A percentile compares a stretch with the other conserved stretches of the same genome.
phyloP scores from a whole-genome alignment of 2,888 invertebrate species.

The Phasia obesa region DNA sequence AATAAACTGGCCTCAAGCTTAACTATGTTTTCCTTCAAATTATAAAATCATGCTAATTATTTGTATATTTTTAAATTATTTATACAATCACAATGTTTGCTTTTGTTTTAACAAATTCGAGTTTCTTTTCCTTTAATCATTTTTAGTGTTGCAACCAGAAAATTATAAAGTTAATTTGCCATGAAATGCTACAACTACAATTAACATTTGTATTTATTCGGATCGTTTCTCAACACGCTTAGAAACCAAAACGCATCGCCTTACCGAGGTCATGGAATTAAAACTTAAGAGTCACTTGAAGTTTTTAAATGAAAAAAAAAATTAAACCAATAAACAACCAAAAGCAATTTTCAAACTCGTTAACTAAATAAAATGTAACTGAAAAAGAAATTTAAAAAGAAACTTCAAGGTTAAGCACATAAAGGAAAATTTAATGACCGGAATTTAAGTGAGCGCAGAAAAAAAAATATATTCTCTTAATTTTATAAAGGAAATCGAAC shows the following conservation, averaged over 20 bases:
- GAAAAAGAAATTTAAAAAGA: conserved; percentile 3
- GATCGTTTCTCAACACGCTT: not conserved
- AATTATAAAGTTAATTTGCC: conserved; percentile 1
- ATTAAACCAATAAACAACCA: not conserved
- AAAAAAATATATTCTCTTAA: not conserved
- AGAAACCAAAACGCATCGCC: not conserved
- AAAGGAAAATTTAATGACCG: conserved; percentile 34
- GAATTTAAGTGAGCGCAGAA: not conserved
- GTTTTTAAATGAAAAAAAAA: not conserved
- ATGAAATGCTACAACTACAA: not conserved
- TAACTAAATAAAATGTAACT: conserved; percentile 11
- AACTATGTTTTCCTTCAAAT: too few species aligned
- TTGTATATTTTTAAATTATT: not conserved
- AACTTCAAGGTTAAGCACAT: not conserved
- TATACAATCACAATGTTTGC: not conserved
- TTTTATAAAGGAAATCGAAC: conserved; percentile 45
- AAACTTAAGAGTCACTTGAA: not conserved
- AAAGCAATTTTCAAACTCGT: not conserved
- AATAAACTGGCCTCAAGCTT: too few species aligned
- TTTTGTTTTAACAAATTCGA: not conserved
- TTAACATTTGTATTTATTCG: not conserved
- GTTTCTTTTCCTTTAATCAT: conserved; percentile 7
- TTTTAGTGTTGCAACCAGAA: conserved; percentile 13
- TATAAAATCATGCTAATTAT: not conserved
- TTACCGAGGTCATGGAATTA: not conserved